Base-by-base conservation (phyloP, 2,797 vertebrate species). In the Eulemur mongoz region DNA sequence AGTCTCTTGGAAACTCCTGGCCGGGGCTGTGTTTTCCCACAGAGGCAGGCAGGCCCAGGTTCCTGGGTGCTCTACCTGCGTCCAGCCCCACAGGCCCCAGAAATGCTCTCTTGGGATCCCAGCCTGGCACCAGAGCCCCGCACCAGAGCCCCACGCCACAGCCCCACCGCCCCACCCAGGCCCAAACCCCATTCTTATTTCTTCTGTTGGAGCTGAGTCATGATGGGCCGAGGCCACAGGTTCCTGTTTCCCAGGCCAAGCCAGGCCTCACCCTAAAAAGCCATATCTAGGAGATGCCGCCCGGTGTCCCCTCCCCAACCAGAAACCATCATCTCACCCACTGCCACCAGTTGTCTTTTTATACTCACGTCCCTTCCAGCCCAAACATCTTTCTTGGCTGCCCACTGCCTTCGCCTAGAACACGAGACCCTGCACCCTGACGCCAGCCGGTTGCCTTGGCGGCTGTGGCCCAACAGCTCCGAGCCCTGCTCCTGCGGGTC, bases 161-260 rank as follows among this genome's bases (percentile, higher is more conserved):
- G 52, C 67, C 81, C 50, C 25, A 4, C 4, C 6, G 6, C 70
- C 86, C 63, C 2, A 0, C 50, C 61, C 27, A 1, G 43, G 5
- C 48, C 32, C 35, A 2, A 25, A 10, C 70, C 38, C 85, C 43
- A 2, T 40, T 50, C 63, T 40, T 57, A 12, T n/a, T 32, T 79
- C 72, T 35, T 14, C 73, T 27, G 38, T 17, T 11, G 48, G 32
- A 48, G 50, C 93, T 89, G 95, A 95, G 94, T 91, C 87, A 82
- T 0, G 2, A 30, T 14, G 1, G 45, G 22, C 38, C 10, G 0
- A 54, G 45, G 92, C 87, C 32, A 0, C 72, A 63, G 87, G 61
- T 95, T 89, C 91, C 97, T 88, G 80, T 83, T 91, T 85, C 80
- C 69, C 59, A 79, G 78, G 63, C 63, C 7, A 7, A 52, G 78